Evolutionary conservation across 2,797 vertebrate genomes (phyloP).

Genomic region (Bucorvus abyssinicus): DNA sequence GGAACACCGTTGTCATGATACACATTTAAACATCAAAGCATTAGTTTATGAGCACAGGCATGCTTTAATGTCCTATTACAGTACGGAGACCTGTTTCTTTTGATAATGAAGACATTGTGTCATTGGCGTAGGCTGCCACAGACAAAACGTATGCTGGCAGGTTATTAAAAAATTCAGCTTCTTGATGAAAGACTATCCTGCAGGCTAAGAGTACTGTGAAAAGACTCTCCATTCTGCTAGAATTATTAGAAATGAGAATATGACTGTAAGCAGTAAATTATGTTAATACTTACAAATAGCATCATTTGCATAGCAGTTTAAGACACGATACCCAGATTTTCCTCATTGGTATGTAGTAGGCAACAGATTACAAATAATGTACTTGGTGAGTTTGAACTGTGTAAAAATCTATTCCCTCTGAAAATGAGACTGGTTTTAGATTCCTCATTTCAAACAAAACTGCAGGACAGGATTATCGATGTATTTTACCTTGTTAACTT

Average conservation of each 20-base stretch:
- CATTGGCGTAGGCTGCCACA: constrained; percentile 71
- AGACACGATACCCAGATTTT: constrained; percentile 69
- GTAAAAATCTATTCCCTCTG: background rate
- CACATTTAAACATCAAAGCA: constrained; percentile 75
- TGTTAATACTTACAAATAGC: constrained; percentile 84
- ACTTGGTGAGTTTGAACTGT: constrained; percentile 43
- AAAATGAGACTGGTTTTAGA: constrained; percentile 30
- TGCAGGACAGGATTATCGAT: background rate
- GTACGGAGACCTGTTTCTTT: constrained; percentile 76
- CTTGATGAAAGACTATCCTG: constrained; percentile 85
- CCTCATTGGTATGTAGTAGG: constrained; percentile 69
- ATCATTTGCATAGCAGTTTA: constrained; percentile 84
- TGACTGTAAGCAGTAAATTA: constrained; percentile 86
- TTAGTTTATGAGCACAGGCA: constrained; percentile 74
- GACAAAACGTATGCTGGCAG: constrained; percentile 79
- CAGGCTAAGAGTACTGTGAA: constrained; percentile 81
- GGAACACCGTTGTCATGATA: constrained; percentile 46
- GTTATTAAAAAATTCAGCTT: constrained; percentile 84
- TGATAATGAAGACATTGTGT: constrained; percentile 81
- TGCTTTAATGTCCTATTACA: constrained; percentile 79
- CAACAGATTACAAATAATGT: constrained; percentile 74
- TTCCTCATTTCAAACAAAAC: background rate
- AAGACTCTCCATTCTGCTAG: constrained; percentile 77
- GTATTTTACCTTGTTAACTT: constrained; percentile 10
- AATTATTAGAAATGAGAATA: constrained; percentile 83